These are phyloP conservation scores for Accipiter virgatus DNA, from an alignment of 2,113 vertebrate species.

Conservation along the genomic window DNA sequence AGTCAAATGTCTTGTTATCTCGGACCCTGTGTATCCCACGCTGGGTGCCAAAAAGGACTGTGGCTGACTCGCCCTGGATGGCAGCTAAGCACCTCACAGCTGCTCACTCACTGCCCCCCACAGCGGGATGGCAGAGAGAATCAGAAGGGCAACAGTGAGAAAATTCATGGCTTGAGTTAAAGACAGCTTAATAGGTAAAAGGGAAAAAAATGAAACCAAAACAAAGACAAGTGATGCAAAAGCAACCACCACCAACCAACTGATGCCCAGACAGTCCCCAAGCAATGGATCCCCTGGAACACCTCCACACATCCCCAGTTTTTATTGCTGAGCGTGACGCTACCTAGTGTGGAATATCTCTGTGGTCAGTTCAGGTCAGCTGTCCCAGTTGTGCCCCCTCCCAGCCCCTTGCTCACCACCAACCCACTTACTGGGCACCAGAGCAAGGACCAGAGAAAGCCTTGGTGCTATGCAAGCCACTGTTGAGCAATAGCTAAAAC, in stretches of 20 bases:
- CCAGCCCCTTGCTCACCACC: neutral
- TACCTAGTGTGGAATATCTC: neutral
- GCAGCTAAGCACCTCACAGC: neutral
- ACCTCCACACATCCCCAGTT: neutral
- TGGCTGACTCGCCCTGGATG: neutral
- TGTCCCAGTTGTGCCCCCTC: neutral
- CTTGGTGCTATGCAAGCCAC: neutral
- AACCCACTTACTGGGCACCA: fast-evolving
- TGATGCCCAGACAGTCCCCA: neutral
- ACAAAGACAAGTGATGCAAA: neutral
- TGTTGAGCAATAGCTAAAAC: neutral
- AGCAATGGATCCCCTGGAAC: neutral
- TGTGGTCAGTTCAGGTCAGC: neutral
- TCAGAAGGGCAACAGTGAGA: neutral
- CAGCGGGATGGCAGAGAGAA: neutral
- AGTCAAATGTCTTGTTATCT: neutral
- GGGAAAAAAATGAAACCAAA: neutral
- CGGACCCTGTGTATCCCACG: neutral
- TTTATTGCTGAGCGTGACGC: neutral
- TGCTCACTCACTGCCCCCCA: too few relatives aligned
- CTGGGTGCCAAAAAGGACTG: neutral
- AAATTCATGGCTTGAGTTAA: neutral
- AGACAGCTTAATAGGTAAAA: neutral
- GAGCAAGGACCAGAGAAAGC: neutral
- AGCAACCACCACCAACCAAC: neutral